Conservation (phyloP, 2,888 invertebrate species). For the Choreutis nemorana region DNA sequence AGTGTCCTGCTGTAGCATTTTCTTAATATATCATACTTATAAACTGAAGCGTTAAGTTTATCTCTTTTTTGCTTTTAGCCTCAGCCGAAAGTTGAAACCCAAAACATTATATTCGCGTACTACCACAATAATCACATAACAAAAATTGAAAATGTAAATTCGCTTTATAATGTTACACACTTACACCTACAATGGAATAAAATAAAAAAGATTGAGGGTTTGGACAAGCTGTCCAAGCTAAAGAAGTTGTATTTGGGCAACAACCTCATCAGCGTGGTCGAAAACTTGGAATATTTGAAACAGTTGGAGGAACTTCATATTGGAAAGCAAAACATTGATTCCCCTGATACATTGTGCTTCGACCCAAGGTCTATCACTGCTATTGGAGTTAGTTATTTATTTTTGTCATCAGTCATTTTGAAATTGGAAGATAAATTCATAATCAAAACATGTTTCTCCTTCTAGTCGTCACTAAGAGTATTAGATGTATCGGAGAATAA, state of each 20-base stretch:
- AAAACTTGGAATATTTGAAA: constrained; percentile 69
- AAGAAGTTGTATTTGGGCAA: constrained; percentile 80
- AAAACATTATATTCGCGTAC: constrained; percentile 70
- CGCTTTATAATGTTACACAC: constrained; percentile 71
- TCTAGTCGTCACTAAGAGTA: constrained; percentile 63
- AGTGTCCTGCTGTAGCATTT: too few relatives aligned
- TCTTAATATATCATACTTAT: constrained; percentile 1
- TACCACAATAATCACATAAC: constrained; percentile 83
- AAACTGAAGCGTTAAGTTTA: neutral
- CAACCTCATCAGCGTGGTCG: constrained; percentile 73
- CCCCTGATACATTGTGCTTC: constrained; percentile 69
- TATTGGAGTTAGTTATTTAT: constrained; percentile 59
- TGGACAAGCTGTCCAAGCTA: constrained; percentile 69
- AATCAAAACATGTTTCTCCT: constrained; percentile 8
- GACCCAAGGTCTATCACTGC: constrained; percentile 69
- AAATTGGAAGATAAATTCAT: neutral
- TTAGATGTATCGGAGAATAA: constrained; percentile 72
- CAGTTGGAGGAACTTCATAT: constrained; percentile 73
- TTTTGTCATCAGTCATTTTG: constrained; percentile 1
- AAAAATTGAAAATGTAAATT: constrained; percentile 75
- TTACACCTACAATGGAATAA: constrained; percentile 81
- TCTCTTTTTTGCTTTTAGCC: constrained; percentile 47
- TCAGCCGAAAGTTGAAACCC: constrained; percentile 36
- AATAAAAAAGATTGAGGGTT: constrained; percentile 73
- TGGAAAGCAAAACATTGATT: constrained; percentile 69